Percentiles rank a stretch among this genome's conserved stretches.
Evolutionary conservation across 2,113 vertebrate species (phyloP).

Genomic region (Cromileptes altivelis): DNA sequence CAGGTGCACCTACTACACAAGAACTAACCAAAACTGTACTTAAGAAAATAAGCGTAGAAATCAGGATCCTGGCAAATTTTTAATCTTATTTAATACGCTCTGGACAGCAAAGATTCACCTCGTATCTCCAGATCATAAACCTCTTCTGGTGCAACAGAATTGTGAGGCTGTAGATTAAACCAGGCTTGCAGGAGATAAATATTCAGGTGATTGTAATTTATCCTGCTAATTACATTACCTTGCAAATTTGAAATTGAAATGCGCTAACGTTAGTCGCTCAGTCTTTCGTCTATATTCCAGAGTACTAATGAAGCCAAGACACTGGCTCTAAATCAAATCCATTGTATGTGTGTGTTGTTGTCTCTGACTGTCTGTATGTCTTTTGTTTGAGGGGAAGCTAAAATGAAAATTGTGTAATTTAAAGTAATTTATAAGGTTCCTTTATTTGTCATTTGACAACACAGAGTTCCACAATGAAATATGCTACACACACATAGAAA

Average conservation of each 20-base stretch:
- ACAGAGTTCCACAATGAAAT: neutral
- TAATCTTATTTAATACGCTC: no score
- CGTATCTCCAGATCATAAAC: neutral
- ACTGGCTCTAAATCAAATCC: conserved; percentile 25
- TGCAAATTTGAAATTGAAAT: conserved; percentile 51
- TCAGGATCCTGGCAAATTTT: neutral
- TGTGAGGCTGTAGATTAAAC: neutral
- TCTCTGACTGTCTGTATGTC: neutral
- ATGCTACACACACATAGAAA: no score
- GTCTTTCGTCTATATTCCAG: conserved; percentile 28
- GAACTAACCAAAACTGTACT: neutral
- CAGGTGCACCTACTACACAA: neutral
- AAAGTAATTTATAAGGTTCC: neutral
- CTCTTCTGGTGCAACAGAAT: neutral
- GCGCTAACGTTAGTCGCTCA: conserved; percentile 5
- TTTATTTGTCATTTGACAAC: neutral
- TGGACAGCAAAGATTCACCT: neutral
- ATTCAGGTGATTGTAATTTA: conserved; percentile 35
- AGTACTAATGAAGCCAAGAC: conserved; percentile 36
- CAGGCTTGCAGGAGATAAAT: conserved; percentile 3
- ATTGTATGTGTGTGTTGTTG: neutral
- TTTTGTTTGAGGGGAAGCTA: no score
- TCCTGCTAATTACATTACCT: conserved; percentile 33
- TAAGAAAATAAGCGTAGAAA: neutral
- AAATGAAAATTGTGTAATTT: neutral